Evolutionary conservation across 2,888 invertebrate species (phyloP).

Genomic region (Pecten maximus): DNA sequence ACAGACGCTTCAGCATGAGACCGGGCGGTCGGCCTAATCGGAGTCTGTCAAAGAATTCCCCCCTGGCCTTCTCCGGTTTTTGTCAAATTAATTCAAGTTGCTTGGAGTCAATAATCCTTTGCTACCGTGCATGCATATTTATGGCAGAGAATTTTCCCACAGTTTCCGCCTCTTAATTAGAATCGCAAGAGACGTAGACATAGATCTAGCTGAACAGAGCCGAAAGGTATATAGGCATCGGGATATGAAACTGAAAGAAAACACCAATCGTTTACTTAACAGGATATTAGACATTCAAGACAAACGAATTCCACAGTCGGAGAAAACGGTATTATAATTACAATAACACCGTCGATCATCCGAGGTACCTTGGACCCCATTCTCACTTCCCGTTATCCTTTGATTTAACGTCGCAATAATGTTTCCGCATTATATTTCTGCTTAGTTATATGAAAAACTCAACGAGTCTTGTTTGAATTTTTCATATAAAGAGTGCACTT

Average conservation of each 20-base stretch:
- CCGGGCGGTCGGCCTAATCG: constrained; percentile 14
- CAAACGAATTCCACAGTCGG: not conserved
- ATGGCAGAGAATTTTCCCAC: not conserved
- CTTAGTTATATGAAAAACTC: too few species aligned
- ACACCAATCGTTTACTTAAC: not conserved
- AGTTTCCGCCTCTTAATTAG: not conserved
- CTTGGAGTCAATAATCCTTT: constrained; percentile 30
- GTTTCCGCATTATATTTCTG: too few species aligned
- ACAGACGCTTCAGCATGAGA: constrained; percentile 31
- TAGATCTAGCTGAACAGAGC: not conserved
- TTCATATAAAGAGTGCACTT: too few species aligned
- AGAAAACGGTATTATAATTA: not conserved
- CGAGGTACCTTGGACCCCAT: too few species aligned
- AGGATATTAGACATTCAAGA: not conserved
- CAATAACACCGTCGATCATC: too few species aligned
- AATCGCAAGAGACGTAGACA: not conserved
- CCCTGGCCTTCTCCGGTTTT: constrained; percentile 21
- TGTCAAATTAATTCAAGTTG: constrained; percentile 33
- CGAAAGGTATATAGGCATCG: not conserved
- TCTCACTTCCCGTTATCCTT: too few species aligned
- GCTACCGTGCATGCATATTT: constrained; percentile 12
- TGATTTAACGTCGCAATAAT: too few species aligned
- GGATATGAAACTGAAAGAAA: too few species aligned
- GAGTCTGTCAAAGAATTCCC: constrained; percentile 20
- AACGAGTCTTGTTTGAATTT: too few species aligned